phyloP scores from a whole-genome alignment of 2,888 invertebrate species.

The Drosophila melanosoma region DNA sequence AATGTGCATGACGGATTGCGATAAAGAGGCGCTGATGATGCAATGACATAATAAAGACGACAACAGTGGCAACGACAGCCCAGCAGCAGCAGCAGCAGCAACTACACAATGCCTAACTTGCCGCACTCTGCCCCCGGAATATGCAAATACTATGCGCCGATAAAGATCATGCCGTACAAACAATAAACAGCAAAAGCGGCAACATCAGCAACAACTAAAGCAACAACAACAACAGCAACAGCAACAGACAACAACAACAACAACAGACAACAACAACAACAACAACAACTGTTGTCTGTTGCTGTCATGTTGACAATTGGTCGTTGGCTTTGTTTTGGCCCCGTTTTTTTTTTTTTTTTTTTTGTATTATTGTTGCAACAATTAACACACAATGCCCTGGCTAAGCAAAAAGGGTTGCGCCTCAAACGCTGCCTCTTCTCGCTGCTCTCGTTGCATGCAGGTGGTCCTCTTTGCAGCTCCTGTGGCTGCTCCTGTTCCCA shows the following conservation, averaged over 20 bases:
- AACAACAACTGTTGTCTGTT: conserved; percentile 71
- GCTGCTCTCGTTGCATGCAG: conserved; percentile 48
- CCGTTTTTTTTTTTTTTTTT: conserved; percentile 33
- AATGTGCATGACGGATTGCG: conserved; percentile 80
- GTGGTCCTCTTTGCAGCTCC: conserved; percentile 59
- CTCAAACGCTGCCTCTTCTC: conserved; percentile 2
- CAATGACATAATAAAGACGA: conserved; percentile 80
- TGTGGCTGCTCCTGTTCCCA: conserved; percentile 1
- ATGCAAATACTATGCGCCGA: conserved; percentile 74
- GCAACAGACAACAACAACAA: conserved; percentile 21
- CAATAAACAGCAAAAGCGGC: conserved; percentile 64
- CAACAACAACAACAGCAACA: conserved; percentile 28
- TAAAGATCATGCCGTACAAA: conserved; percentile 76
- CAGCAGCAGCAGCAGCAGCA: conserved; percentile 44
- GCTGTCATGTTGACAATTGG: conserved; percentile 84
- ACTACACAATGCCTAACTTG: conserved; percentile 41
- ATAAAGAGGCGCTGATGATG: conserved; percentile 75
- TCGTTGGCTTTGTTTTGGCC: conserved; percentile 74
- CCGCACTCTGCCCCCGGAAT: conserved; percentile 47
- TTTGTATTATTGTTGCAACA: conserved; percentile 61
- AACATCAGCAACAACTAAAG: conserved; percentile 49
- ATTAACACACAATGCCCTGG: conserved; percentile 78
- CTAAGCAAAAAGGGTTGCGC: conserved; percentile 42
- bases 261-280: conserved; percentile 48
- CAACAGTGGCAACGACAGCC: conserved; percentile 48